A percentile compares a stretch with the other conserved stretches of the same genome.
Evolutionary conservation across 2,797 vertebrate species (phyloP).

Genomic region (Typhlichthys eigenmanni): DNA sequence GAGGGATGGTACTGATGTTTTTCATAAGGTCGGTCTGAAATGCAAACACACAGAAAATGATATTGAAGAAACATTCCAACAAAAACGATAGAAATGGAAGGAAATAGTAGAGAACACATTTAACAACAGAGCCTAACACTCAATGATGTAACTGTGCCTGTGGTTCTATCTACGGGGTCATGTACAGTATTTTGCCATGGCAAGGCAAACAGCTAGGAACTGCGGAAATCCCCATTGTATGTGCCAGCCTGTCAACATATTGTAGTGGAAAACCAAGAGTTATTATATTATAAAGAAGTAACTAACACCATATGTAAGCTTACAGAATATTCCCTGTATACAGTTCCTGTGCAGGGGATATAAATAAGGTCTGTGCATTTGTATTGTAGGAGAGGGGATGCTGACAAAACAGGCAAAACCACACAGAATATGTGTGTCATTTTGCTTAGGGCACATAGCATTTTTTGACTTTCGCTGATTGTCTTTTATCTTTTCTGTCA

Average conservation of each 20-base stretch:
- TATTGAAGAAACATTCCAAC: background rate
- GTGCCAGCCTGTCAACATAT: constrained; percentile 5
- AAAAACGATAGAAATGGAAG: no score
- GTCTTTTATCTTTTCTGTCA: no score
- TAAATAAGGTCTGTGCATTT: no score
- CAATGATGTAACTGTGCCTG: background rate
- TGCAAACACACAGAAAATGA: constrained; percentile 34
- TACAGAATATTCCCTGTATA: background rate
- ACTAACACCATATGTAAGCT: constrained; percentile 19
- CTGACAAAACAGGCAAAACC: background rate
- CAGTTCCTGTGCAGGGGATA: no score
- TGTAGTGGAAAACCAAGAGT: constrained; percentile 16
- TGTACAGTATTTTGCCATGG: background rate
- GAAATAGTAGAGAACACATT: no score
- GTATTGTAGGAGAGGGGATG: background rate
- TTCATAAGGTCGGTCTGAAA: constrained; percentile 94
- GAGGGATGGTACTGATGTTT: constrained; percentile 93
- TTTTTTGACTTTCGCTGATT: background rate
- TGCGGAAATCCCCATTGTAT: background rate
- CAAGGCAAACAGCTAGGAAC: background rate
- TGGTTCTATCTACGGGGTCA: background rate
- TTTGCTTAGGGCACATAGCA: background rate
- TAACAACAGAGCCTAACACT: background rate
- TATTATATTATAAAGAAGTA: constrained; percentile 22
- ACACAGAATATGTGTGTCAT: background rate